Evolutionary conservation across 2,888 invertebrate species (phyloP), one percentile per base, ranked within the genome.

Genomic region (Apamea crenata): DNA sequence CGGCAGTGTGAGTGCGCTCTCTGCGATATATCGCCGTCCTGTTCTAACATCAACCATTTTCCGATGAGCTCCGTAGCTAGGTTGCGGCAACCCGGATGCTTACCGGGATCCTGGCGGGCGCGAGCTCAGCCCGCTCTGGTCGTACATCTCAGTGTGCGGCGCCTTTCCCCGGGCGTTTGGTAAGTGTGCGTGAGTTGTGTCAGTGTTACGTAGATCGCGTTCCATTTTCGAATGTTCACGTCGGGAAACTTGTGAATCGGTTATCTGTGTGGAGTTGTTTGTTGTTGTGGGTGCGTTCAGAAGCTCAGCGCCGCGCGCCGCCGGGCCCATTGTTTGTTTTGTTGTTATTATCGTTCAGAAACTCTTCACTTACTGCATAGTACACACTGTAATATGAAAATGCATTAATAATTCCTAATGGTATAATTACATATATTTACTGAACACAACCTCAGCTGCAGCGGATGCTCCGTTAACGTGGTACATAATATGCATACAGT

Each of bases 241-340:
- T 93, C 92, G 94, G 91, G 93, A 92, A 95, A 95, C 91, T 95
- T 95, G 96, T 96, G 96, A 96, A 96, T 96, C 91, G 96, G 94
- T 91, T 94, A 91, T 91, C 89, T 95, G 95, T 96, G 95, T 95
- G 94, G 84, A 87, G 91, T 88, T 92, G 93, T 92, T 91, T 91
- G 92, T 90, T 91, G 89, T 89, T 90, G 93, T 93, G 92, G 91
- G 93, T 91, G 94, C 94, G 94, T 93, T 92, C 92, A 89, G 92
- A 89, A 92, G 91, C 92, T 90, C 91, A 90, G 91, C 73, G 59
- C 65, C 80, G 72, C 69, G 90, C 91, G 91, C 91, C 90, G 79
- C 91, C 82, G 78, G 78, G 75, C 90, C 92, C 93, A 93, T 94
- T 95, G 95, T 95, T 95, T 96, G 95, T 95, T 96, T 96, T 96